Evolutionary conservation across 2,797 vertebrate genomes (phyloP).

Genomic region (Sebastes minor): DNA sequence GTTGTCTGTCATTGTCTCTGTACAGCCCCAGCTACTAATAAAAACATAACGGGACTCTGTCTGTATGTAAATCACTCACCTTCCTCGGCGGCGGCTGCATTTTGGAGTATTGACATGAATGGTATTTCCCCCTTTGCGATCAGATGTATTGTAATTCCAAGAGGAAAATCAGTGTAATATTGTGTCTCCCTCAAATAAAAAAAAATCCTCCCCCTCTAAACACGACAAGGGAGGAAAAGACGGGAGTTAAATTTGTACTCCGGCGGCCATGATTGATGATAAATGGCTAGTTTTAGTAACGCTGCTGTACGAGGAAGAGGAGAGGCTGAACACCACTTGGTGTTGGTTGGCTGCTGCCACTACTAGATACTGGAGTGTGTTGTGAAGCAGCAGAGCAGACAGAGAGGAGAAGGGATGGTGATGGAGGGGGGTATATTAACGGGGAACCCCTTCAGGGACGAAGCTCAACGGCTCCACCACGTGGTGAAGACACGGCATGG

Average conservation of each 20-base stretch:
- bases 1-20: constrained; percentile 54
- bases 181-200: constrained; percentile 33
- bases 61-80: constrained; percentile 81
- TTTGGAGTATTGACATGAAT: constrained; percentile 88
- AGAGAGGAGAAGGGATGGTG: constrained; percentile 38
- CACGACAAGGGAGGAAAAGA: constrained; percentile 71
- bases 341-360: constrained; percentile 58
- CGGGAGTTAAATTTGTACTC: constrained; percentile 74
- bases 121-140: constrained; percentile 79
- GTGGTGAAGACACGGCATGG: constrained; percentile 34
- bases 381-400: constrained; percentile 53
- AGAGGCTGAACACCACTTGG: constrained; percentile 57
- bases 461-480: constrained; percentile 61
- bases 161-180: constrained; percentile 62
- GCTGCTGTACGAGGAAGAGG: constrained; percentile 26
- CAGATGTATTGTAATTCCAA: constrained; percentile 74
- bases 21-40: neutral
- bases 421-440: constrained; percentile 33
- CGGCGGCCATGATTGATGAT: constrained; percentile 83
- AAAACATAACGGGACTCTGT: constrained; percentile 67
- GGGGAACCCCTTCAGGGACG: constrained; percentile 52
- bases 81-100: constrained; percentile 99
- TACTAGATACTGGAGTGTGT: constrained; percentile 46
- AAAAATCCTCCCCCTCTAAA: constrained; percentile 58
- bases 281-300: constrained; percentile 60